phyloP scores from a whole-genome alignment of 2,888 invertebrate species.

The Allacma fusca region DNA sequence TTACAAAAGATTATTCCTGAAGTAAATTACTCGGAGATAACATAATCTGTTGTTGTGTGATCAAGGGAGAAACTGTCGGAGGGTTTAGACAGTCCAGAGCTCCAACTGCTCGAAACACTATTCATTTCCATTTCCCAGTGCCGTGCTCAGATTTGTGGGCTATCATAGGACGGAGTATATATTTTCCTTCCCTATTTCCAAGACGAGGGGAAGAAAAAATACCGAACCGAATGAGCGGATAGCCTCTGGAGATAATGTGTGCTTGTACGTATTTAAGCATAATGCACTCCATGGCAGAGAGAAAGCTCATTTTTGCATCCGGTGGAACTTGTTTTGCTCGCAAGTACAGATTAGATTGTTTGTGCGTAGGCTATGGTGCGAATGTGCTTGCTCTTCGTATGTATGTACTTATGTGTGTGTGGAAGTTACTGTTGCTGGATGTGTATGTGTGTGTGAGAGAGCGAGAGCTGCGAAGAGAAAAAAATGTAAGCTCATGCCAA shows the following conservation, averaged over 20 bases:
- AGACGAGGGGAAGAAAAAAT: conserved; percentile 15
- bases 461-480: neutral
- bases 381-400: neutral
- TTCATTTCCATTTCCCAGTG: too few relatives aligned
- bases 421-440: neutral
- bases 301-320: conserved; percentile 41
- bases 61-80: too few relatives aligned
- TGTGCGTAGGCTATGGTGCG: neutral
- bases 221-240: conserved; percentile 24
- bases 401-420: neutral
- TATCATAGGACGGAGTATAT: neutral
- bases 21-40: neutral
- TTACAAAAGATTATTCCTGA: neutral
- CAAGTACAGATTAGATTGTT: conserved; percentile 14
- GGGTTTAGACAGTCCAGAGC: too few relatives aligned
- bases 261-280: too few relatives aligned
- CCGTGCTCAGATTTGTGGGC: neutral
- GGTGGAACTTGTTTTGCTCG: conserved; percentile 19
- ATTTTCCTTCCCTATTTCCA: neutral
- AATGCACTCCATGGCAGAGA: neutral
- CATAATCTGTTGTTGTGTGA: neutral
- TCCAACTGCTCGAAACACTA: too few relatives aligned
- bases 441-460: too few relatives aligned
- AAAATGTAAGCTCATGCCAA: conserved; percentile 32
- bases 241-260: too few relatives aligned